Base-by-base conservation (phyloP, 2,113 vertebrate genomes). In the Catharus bicknelli region DNA sequence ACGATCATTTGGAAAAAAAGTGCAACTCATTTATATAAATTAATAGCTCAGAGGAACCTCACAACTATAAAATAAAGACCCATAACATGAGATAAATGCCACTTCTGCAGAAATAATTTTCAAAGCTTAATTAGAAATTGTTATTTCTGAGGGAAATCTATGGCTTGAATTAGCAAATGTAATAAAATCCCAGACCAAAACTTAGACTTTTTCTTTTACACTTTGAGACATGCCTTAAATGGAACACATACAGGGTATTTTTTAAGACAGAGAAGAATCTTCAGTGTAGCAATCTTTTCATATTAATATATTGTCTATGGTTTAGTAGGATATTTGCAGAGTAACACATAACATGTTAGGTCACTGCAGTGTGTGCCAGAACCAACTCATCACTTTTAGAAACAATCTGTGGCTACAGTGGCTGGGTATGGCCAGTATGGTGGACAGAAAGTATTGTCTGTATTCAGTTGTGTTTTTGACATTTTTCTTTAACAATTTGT, bases 121-220 rank as follows among this genome's bases (percentile, higher is more conserved):
- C 63, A 86, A 57, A 54, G 14, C 26, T 83, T 94, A 90, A 91
- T 88, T 83, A 80, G 63, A 86, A 83, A 36, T 34, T 32, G 9
- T 26, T 78, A 47, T 58, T 93, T 94, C 72, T 84, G 58, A 85
- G 38, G 62, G 62, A 87, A 81, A 86, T 61, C 32, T 77, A 16
- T 54, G 32, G 10, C 79, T 90, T 59, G 32, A 72, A 70, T 86
- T 86, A 68, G 38, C 5, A 88, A 90, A 90, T 50, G 8, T 51
- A 78, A 78, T 68, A 81, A 90, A 93, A 93, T 70, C 40, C 53
- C 51, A 67, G 55, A 48, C 21, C 63, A 51, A 40, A 36, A 67
- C 13, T 66, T 75, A 40, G n/a, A 23, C 5, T 9, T 51, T 94
- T 86, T 69, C 9, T 7, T 87, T 82, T 63, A 36, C 18, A 29